phyloP scores from a whole-genome alignment of 23 tunicate species.

The Diplosoma virens region DNA sequence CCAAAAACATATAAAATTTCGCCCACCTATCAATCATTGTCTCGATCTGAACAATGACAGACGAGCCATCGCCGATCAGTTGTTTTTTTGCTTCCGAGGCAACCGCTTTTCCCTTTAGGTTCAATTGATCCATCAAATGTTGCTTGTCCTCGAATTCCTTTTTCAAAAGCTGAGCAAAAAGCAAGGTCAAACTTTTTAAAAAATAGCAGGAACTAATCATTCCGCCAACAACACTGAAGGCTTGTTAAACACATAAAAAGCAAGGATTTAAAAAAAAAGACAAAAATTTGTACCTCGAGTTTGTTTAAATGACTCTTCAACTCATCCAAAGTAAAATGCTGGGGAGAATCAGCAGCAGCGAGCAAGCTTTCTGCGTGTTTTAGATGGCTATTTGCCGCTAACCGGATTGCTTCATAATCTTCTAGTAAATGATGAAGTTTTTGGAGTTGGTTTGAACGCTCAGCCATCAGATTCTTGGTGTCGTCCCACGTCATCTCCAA shows the following conservation, averaged over 20 bases:
- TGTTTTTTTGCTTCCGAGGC: slow-evolving; percentile 69
- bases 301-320: slow-evolving; percentile 64
- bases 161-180: no score
- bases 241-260: background rate
- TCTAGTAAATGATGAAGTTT: slow-evolving; percentile 39
- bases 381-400: slow-evolving; percentile 29
- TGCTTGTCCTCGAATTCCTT: slow-evolving; percentile 81
- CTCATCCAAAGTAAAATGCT: slow-evolving; percentile 78
- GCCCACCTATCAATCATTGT: slow-evolving; percentile 69
- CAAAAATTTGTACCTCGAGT: slow-evolving; percentile 44
- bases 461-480: slow-evolving; percentile 51
- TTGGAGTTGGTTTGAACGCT: slow-evolving; percentile 37
- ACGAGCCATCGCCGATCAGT: slow-evolving; percentile 49
- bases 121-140: slow-evolving; percentile 77
- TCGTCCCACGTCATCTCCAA: slow-evolving; percentile 90
- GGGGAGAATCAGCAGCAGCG: slow-evolving; percentile 66
- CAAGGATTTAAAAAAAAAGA: background rate
- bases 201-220: no score
- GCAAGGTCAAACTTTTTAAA: no score
- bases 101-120: slow-evolving; percentile 55
- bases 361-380: slow-evolving; percentile 53
- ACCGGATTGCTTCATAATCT: slow-evolving; percentile 45
- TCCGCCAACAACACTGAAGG: background rate
- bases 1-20: background rate
- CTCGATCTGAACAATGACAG: slow-evolving; percentile 42